Base-by-base conservation (phyloP, 2,113 vertebrate genomes). In the Symphodus melops region DNA sequence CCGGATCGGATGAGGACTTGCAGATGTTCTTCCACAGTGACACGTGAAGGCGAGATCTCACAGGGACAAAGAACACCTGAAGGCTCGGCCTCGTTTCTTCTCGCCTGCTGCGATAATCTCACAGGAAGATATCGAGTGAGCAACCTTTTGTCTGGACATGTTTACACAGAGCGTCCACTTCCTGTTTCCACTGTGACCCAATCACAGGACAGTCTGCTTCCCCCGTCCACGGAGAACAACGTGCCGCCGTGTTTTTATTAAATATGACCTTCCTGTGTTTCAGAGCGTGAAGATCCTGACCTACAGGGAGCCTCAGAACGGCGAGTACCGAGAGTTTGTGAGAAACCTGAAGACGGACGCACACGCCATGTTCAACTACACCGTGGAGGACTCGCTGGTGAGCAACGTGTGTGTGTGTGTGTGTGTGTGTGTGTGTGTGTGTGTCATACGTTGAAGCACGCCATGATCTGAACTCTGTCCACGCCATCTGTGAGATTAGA, bases 241-340 rank as follows among this genome's bases (percentile, higher is more conserved):
- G 6, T 33, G 28, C 6, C 39, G 63, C 5, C 60, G 6, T 33
- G 42, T 48, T 60, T n/a, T n/a, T n/a, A n/a, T n/a, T n/a, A n/a
- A n/a, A n/a, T n/a, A n/a, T n/a, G n/a, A n/a, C n/a, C n/a, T 44
- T 74, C 41, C 21, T 74, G 49, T 75, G n/a, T 42, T 53, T 0
- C 92, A 98, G 97, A 95, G 93, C 0, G 97, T 96, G 86, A 97
- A 97, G 93, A 97, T 98, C 89, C 93, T 99, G 85, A 98, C 96
- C 0, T 98, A 98, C 84, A 91, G 91, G 44, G 96, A 98, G 61
- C 97, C 97, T 0, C 93, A 95, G 39, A 97, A 97, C 56, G 89
- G 90, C 0, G 96, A 97, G 87, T 99, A 98, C 77, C 57, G 1
- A 7, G 73, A 89, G 10, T 99, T 99, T 69, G 91, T 99, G 70